Base-by-base conservation (phyloP, 92 coral and sea anemone genomes). In the Parazoanthus darwini region DNA sequence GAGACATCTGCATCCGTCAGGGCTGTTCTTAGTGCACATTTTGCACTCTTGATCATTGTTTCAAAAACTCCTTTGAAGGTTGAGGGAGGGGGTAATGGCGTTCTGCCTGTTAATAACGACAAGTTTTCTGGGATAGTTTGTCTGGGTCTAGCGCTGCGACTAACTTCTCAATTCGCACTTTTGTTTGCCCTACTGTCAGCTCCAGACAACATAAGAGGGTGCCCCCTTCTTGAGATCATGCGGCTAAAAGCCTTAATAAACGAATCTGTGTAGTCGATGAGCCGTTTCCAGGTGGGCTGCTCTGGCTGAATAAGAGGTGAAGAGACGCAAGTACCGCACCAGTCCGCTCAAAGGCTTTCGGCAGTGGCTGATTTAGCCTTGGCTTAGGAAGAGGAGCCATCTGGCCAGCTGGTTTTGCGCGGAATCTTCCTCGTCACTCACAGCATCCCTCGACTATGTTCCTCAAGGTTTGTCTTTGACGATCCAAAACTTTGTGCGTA, bases 271-370 rank as follows among this genome's bases (percentile, higher is more conserved):
- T 39, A 39, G 42, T 39, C 42, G 3, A 91, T 33, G 22, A 26
- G 90, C 39, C 88, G 87, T 80, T 37, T 90, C 91, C 50, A 83
- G 76, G 35, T 89, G 91, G 9, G 85, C 90, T 6, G 91, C 94
- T 51, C 94, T 65, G 18, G 94, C 89, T 3, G 90, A 63, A 5
- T 89, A 82, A 36, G 90, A 92, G 16, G 94, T 92, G 82, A 92
- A 89, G 1, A 92, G 89, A 79, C 94, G 89, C 48, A 92, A 68
- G 77, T 92, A 89, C 91, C 29, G 68, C 54, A 2, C 90, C 90
- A 86, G 84, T 80, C 14, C 82, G 74, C 13, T 91, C 93, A 54
- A 88, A 88, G 25, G 91, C 93, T 72, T 88, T 79, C 38, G n/a
- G n/a, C n/a, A 85, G 6, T 5, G 89, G 85, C 4, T 43, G 73